Percentiles rank a stretch among this genome's conserved stretches.
Conservation (phyloP, 2,113 vertebrate genomes). For the Tragulus kanchil region DNA sequence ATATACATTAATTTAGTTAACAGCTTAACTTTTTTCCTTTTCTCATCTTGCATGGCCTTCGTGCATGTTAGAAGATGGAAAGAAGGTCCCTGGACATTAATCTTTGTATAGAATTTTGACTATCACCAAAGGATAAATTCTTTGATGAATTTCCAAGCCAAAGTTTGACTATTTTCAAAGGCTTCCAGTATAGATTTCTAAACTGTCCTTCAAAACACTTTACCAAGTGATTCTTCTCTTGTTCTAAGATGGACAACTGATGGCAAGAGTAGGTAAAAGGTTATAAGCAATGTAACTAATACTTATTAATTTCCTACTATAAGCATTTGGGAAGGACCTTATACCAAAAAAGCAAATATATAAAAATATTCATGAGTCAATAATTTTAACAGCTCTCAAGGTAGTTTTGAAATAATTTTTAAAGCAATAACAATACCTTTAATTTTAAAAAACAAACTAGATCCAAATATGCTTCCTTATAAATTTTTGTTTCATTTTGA, state of each 20-base stretch:
- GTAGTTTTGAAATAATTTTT: not conserved
- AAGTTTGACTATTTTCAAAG: not conserved
- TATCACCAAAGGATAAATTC: conserved; percentile 40
- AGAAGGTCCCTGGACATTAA: not conserved
- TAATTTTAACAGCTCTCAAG: not conserved
- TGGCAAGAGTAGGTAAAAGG: not conserved
- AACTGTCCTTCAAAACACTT: not conserved
- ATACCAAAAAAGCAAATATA: not conserved
- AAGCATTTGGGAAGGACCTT: not conserved
- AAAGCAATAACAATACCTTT: not conserved
- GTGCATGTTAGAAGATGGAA: conserved; percentile 34
- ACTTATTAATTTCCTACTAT: not conserved
- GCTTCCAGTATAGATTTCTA: not conserved
- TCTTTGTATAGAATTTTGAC: conserved; percentile 32
- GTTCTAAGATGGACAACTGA: not conserved
- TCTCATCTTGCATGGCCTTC: not conserved
- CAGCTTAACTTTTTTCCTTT: not conserved
- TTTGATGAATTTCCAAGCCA: conserved; percentile 2
- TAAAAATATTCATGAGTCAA: not conserved
- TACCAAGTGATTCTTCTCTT: not conserved
- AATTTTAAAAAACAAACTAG: not conserved
- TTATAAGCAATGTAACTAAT: not conserved
- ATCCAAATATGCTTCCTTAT: not conserved
- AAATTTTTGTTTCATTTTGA: conserved; percentile 31
- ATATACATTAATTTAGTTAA: conserved; percentile 20